A percentile compares a stretch with the other conserved stretches of the same genome.
phyloP scores from a whole-genome alignment of 2,797 vertebrate species.

The Typhlichthys eigenmanni region DNA sequence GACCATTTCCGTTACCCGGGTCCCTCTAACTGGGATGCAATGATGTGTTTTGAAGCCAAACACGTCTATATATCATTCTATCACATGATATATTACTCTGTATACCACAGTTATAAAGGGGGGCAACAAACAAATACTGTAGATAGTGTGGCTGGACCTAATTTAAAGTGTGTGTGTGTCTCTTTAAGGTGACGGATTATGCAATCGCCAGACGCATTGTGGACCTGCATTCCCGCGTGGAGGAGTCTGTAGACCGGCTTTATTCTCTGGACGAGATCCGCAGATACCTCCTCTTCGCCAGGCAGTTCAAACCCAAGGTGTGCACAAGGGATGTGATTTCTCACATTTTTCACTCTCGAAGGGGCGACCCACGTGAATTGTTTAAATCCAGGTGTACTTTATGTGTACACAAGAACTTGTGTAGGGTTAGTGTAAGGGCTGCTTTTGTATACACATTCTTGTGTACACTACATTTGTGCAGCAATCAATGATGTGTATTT shows the following conservation, averaged over 20 bases:
- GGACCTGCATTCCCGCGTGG: conserved; percentile 91
- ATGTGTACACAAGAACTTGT: no score
- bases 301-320: conserved; percentile 98
- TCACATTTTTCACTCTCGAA: no score
- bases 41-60: no score
- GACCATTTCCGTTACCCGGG: no score
- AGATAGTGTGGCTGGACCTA: not conserved
- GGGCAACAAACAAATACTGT: not conserved
- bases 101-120: no score
- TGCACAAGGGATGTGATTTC: not conserved
- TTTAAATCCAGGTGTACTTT: no score
- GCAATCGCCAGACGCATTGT: conserved; percentile 97
- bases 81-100: no score
- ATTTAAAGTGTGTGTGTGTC: not conserved
- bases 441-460: not conserved
- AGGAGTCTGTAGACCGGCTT: conserved; percentile 91
- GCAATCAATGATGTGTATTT: not conserved
- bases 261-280: conserved; percentile 95
- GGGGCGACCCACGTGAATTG: no score
- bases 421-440: no score
- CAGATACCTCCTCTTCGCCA: conserved; percentile 93
- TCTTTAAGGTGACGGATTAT: conserved; percentile 90
- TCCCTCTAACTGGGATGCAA: no score
- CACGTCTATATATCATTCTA: no score
- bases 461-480: not conserved